Evolutionary conservation across 2,888 invertebrate genomes (phyloP), one percentile per base, ranked within the genome.

Genomic region (Drosophila mettleri): DNA sequence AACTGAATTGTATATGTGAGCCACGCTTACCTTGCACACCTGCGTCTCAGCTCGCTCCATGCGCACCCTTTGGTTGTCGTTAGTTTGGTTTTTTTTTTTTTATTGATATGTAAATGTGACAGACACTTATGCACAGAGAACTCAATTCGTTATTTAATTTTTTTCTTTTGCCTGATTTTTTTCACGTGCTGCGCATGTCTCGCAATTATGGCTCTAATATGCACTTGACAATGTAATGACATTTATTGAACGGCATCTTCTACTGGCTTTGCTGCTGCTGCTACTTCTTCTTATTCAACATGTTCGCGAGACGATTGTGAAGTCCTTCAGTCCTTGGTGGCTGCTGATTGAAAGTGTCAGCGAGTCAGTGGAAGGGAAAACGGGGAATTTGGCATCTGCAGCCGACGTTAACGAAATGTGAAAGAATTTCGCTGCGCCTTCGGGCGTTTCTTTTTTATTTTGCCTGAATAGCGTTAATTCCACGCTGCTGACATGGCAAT

Each of bases 161-260:
- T 22, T 58, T 65, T 46, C 43, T 43, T 36, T 8, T 1, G 14
- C 27, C n/a, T n/a, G n/a, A n/a, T n/a, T 20, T 36, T 34, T 34
- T 20, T 27, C 20, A 31, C 20, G 34, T 82, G 74, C 85, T 60
- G 72, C 33, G 74, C 82, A 82, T 86, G 85, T 85, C 86, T 60
- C 69, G 76, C 83, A 84, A 84, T 84, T 84, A 84, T 86, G 80
- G 80, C 84, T 78, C 86, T 84, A 84, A 84, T 84, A 83, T 86
- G 86, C 86, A 83, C 86, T 84, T 84, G 84, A 84, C 84, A 84
- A 83, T 84, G 86, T 86, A 86, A 86, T 84, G 83, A 84, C 83
- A 84, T 84, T 84, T 84, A 84, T 86, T 86, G 86, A 83, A 69
- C 78, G 71, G 57, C 69, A 64, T 53, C 61, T 67, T 12, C 41